Evolutionary conservation across 2,797 vertebrate genomes (phyloP), one percentile per base, ranked within the genome.

Genomic region (Sphenopsis melanotis): DNA sequence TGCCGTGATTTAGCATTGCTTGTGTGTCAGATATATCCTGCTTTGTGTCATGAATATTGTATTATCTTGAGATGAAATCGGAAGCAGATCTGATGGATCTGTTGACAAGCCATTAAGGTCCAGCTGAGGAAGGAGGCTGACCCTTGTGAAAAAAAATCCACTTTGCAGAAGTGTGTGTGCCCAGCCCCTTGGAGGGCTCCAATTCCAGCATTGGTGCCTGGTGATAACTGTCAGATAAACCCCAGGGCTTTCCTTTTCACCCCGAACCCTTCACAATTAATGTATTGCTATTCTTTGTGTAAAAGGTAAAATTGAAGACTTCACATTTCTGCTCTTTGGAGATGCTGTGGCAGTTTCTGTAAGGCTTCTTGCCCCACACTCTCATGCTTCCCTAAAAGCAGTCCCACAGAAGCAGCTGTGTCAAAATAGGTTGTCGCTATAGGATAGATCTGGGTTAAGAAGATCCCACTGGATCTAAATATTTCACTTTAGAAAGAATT

Each of bases 401-500:
- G 65, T 91, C 76, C 87, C 61, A 27, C 59, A 52, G 95, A 95
- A 95, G 65, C 94, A 92, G 61, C 80, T 53, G 76, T 89, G 93
- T 92, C 89, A 92, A 95, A 96, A 94, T 92, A 96, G 94, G 79
- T 91, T 94, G 94, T 64, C 42, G 21, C 89, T 83, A 91, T 90
- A 81, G 89, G 72, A 87, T 92, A 55, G 89, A 94, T 94, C 92
- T 95, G 91, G 87, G 87, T 95, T 96, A 93, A 90, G 92, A 83
- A 89, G 89, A 94, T 94, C 92, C 87, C 91, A 77, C 94, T 71
- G 93, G 94, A 87, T 93, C 92, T 93, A 80, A 93, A 85, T 72
- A 87, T 96, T 87, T 76, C 64, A 16, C 75, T 92, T 93, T 57
- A 89, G 86, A 76, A 89, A 87, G n/a, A 78, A 94, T 77, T 69